Evolutionary conservation across 2,797 vertebrate species (phyloP), one percentile per base, ranked within the genome.

Genomic region (Xenopus petersii): DNA sequence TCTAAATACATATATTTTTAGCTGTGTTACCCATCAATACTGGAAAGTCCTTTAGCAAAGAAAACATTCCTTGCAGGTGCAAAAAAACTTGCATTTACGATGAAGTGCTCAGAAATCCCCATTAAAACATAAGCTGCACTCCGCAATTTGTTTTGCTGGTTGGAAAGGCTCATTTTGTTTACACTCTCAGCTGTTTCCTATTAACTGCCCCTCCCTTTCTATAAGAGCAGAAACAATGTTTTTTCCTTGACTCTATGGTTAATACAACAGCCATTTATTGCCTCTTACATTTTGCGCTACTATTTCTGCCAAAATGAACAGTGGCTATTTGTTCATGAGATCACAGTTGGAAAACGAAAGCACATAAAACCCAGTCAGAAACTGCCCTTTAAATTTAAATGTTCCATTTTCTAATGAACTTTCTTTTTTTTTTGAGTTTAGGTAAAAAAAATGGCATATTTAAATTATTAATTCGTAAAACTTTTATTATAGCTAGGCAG

Each of bases 251-350:
- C 51, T 55, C 61, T 70, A 55, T 24, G 26, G 51, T 62, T 70
- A 79, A 63, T 51, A 56, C 47, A 61, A 42, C 54, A 47, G 33
- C 74, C 67, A 61, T 74, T 70, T 26, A 21, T 66, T 56, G 47
- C 51, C 67, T 36, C 51, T 48, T 71, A 74, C 77, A 74, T 60
- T 58, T 73, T 46, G 46, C 30, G 54, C 64, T 21, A 33, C 60
- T 24, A 4, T 51, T 12, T 51, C 49, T 70, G 77, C 77, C 77
- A 79, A 79, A 66, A 61, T 74, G 63, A 74, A 74, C 76, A 79
- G 71, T 73, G 62, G 5, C 60, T 79, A 74, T 79, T 79, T 70
- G 67, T 73, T 62, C 71, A 74, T 74, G 77, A 79, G 77, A 79
- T 79, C 77, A 79, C 17, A 63, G 67, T 66, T 70, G 77, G 71